Evolutionary conservation across 2,888 invertebrate genomes (phyloP).

Genomic region (Drosophila mimetica): DNA sequence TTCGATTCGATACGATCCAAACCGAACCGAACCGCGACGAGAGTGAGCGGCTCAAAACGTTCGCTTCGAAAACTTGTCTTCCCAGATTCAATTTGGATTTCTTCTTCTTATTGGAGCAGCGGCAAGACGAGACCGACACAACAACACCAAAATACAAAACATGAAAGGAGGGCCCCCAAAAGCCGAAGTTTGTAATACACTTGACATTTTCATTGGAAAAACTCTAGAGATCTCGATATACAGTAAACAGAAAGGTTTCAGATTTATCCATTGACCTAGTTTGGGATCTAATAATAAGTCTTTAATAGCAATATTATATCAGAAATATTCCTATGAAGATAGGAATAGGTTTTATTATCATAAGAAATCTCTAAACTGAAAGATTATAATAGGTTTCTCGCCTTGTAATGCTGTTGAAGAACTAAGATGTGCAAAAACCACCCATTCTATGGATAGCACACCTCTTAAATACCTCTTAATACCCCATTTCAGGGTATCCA

Average conservation of each 20-base stretch:
- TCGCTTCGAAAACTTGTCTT: conserved; percentile 71
- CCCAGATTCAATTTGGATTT: conserved; percentile 76
- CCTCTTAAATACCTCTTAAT: background rate
- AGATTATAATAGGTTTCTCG: background rate
- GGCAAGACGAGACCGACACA: conserved; percentile 37
- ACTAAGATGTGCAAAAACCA: background rate
- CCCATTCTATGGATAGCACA: background rate
- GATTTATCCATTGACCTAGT: background rate
- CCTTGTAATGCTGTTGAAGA: background rate
- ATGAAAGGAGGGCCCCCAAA: background rate
- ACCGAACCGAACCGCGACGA: conserved; percentile 34
- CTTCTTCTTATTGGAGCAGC: conserved; percentile 69
- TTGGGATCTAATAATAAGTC: too few species aligned
- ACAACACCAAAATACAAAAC: conserved; percentile 14
- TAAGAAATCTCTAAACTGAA: too few species aligned
- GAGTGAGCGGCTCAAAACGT: conserved; percentile 33
- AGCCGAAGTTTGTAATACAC: conserved; percentile 5
- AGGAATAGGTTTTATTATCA: too few species aligned
- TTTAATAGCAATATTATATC: too few species aligned
- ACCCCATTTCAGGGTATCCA: conserved; percentile 1
- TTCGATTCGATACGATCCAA: conserved; percentile 25
- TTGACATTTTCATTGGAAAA: background rate
- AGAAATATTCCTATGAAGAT: too few species aligned
- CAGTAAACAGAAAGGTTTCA: background rate
- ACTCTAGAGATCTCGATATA: background rate